Evolutionary conservation across 2,113 vertebrate species (phyloP).

Genomic region (Laterallus jamaicensis): DNA sequence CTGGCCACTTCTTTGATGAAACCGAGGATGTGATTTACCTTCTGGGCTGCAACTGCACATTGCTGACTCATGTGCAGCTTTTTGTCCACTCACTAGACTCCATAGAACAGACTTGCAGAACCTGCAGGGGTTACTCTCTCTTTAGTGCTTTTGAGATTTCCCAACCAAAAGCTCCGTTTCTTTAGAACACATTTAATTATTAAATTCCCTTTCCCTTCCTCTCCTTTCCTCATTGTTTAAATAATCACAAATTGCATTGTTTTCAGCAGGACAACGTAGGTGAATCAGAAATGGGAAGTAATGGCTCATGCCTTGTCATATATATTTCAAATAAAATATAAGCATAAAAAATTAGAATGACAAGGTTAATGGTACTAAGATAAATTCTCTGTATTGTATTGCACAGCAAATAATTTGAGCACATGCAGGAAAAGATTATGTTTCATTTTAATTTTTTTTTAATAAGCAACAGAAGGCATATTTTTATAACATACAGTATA

Average conservation of each 20-base stretch:
- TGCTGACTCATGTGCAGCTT: too few relatives aligned
- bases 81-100: neutral
- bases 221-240: neutral
- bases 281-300: neutral
- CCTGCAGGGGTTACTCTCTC: neutral
- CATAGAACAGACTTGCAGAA: neutral
- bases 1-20: too few relatives aligned
- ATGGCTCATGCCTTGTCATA: neutral
- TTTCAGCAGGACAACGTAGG: neutral
- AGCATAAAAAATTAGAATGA: neutral
- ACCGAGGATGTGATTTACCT: too few relatives aligned
- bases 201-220: neutral
- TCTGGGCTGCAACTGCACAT: too few relatives aligned
- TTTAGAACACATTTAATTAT: neutral
- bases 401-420: neutral
- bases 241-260: neutral
- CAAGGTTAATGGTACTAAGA: neutral
- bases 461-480: neutral
- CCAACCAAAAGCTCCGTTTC: too few relatives aligned
- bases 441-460: neutral
- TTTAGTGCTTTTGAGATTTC: neutral
- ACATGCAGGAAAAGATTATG: neutral
- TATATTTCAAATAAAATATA: neutral
- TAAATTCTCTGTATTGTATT: neutral
- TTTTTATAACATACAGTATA: neutral